Percentiles rank a stretch among this genome's conserved stretches.
These are phyloP conservation scores for Bombus picipes DNA, from an alignment of 1,140 invertebrate species.

Conservation along the genomic window DNA sequence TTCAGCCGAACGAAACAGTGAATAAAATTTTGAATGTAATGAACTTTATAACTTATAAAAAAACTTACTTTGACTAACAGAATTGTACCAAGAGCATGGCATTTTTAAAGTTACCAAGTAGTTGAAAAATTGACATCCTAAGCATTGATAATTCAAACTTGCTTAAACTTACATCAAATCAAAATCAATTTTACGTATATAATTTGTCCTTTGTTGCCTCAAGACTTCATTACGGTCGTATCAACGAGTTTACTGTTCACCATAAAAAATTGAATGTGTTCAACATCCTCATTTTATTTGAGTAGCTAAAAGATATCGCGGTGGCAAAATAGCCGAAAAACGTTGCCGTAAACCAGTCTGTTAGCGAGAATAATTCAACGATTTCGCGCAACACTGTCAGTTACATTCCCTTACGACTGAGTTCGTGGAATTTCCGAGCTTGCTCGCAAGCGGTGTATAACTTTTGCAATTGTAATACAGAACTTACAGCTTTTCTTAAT, in stretches of 20 bases:
- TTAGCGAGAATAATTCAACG: conserved; percentile 15
- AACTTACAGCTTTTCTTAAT: background rate
- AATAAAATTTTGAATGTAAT: background rate
- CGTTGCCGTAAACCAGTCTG: background rate
- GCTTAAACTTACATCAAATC: no score
- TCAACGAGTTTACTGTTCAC: background rate
- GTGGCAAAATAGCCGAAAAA: conserved; percentile 3
- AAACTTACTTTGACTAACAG: no score
- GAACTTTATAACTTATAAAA: background rate
- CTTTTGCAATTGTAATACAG: background rate
- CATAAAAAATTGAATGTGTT: background rate
- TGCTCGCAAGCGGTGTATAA: background rate
- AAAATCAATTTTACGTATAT: no score
- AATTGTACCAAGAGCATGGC: no score
- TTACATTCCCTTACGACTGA: background rate
- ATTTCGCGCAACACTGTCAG: background rate
- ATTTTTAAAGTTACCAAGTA: no score
- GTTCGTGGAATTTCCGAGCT: background rate
- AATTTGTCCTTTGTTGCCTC: background rate
- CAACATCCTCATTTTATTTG: background rate
- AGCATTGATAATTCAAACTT: no score
- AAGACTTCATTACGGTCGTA: background rate
- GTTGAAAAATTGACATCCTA: no score
- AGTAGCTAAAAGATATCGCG: background rate
- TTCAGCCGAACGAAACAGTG: background rate